phyloP scores from a whole-genome alignment of 2,797 vertebrate genomes.

The Muscicapa comitata region DNA sequence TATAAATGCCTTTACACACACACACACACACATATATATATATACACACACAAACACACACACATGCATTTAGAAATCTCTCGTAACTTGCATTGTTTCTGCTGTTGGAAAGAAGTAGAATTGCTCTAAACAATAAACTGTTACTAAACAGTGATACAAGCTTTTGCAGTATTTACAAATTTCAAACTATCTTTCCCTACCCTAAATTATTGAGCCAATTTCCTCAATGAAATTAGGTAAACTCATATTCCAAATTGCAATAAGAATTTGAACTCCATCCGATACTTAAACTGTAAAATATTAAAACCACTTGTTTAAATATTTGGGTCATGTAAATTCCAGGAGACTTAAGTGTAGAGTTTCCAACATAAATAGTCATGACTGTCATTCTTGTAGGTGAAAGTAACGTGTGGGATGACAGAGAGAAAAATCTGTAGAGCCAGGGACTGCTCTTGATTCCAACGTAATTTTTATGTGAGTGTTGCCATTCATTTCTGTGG shows the following conservation, averaged over 20 bases:
- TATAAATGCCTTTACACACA: neutral
- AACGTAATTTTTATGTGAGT: neutral
- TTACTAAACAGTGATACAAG: neutral
- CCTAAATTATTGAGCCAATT: neutral
- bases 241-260: neutral
- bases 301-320: conserved; percentile 36
- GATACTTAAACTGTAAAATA: neutral
- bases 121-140: neutral
- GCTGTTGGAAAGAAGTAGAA: neutral
- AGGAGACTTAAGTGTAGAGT: neutral
- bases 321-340: conserved; percentile 35
- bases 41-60: rapidly evolving
- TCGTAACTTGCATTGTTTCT: neutral
- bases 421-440: neutral
- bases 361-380: conserved; percentile 27
- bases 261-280: neutral
- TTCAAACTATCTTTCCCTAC: neutral
- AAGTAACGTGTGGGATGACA: neutral
- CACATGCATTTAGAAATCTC: neutral
- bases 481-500: neutral
- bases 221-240: neutral
- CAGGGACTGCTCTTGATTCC: neutral
- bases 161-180: neutral
- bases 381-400: conserved; percentile 7
- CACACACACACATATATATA: rapidly evolving